These are phyloP conservation scores for Heliconius ethilla DNA, from an alignment of 2,888 invertebrate species.

Conservation along the genomic window DNA sequence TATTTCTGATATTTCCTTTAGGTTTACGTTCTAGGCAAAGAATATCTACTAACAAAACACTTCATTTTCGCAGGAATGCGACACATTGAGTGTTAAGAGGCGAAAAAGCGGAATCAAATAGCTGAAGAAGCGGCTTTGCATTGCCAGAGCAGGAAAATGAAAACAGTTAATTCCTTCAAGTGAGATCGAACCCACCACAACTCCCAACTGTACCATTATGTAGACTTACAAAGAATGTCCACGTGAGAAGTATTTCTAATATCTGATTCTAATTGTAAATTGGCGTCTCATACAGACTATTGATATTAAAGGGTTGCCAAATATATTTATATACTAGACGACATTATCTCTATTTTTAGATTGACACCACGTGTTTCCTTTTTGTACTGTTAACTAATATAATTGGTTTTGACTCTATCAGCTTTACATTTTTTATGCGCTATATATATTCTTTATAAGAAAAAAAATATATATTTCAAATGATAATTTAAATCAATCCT, in stretches of 20 bases:
- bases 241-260: neutral
- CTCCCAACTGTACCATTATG: too few relatives aligned
- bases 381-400: neutral
- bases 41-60: too few relatives aligned
- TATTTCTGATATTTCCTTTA: too few relatives aligned
- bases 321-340: slow-evolving; percentile 24
- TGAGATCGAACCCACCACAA: too few relatives aligned
- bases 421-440: neutral
- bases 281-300: slow-evolving; percentile 8
- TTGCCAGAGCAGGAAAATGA: too few relatives aligned
- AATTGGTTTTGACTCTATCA: neutral
- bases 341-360: neutral
- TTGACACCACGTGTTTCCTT: neutral
- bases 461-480: neutral
- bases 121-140: too few relatives aligned
- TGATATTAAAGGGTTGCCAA: slow-evolving; percentile 30
- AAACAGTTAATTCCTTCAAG: too few relatives aligned
- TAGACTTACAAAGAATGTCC: neutral
- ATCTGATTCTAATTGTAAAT: slow-evolving; percentile 7
- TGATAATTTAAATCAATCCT: neutral
- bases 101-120: too few relatives aligned
- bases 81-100: too few relatives aligned
- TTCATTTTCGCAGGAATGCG: too few relatives aligned
- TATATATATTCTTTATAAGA: neutral
- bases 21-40: too few relatives aligned